Conservation (phyloP, 1,140 invertebrate genomes). For the Drosophila bocki region DNA sequence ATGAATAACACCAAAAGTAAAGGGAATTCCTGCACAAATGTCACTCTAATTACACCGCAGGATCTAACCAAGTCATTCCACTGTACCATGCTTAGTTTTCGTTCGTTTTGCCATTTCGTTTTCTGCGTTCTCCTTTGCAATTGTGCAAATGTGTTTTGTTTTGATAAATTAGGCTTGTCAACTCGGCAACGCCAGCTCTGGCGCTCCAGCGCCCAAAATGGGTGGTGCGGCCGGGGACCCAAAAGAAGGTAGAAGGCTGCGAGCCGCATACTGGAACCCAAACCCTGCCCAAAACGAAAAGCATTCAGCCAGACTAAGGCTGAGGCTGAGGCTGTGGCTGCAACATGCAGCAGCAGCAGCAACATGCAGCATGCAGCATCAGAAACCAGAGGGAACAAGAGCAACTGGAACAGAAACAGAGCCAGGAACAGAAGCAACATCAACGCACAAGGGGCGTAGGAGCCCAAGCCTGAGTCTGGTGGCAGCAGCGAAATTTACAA, state of each 20-base stretch:
- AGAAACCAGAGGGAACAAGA: constrained; percentile 41
- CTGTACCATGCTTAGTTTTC: constrained; percentile 48
- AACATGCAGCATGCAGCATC: constrained; percentile 33
- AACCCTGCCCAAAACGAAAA: constrained; percentile 28
- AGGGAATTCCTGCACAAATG: background rate
- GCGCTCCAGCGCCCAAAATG: constrained; percentile 21
- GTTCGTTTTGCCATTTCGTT: constrained; percentile 64
- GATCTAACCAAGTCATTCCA: constrained; percentile 23
- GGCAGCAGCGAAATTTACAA: constrained; percentile 77
- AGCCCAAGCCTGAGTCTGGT: constrained; percentile 57
- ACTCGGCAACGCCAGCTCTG: constrained; percentile 64
- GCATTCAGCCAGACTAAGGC: constrained; percentile 39
- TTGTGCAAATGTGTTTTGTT: constrained; percentile 84
- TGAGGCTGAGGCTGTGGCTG: constrained; percentile 46
- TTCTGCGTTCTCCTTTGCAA: constrained; percentile 80
- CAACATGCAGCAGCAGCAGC: constrained; percentile 45
- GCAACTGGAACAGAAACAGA: constrained; percentile 34
- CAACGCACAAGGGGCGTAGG: constrained; percentile 48
- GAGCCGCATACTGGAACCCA: constrained; percentile 52
- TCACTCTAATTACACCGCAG: constrained; percentile 8
- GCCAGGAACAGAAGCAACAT: constrained; percentile 45
- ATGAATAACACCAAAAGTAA: background rate
- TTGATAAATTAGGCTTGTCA: constrained; percentile 85
- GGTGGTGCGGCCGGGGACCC: constrained; percentile 6
- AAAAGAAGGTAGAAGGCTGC: constrained; percentile 36